Evolutionary conservation across 2,888 invertebrate species (phyloP), one percentile per base, ranked within the genome.

Genomic region (Poecilus cupreus): DNA sequence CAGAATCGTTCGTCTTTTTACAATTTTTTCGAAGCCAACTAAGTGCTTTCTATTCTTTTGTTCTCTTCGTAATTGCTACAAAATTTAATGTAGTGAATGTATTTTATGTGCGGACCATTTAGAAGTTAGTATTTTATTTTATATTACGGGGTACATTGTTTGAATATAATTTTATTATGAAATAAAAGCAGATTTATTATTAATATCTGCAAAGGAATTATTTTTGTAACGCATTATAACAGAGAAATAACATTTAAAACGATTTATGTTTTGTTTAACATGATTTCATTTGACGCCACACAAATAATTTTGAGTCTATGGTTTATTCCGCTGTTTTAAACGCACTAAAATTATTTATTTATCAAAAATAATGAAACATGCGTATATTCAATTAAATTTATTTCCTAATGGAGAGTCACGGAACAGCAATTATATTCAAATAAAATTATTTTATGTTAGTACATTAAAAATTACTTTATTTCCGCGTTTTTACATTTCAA

Each of bases 71-170:
- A 68, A 68, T 68, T 68, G 64, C 64, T 68, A 18, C 32, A 18
- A 37, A 68, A 68, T 68, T 32, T 37, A 68, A 68, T 68, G 64
- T 68, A 37, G 37, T 68, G 37, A 68, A 68, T 68, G 18, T 68
- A 32, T 68, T 68, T 60, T 24, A 60, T 24, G 60, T 6, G 32
- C 32, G 32, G 4, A 32, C 32, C 2, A 32, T 32, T 32, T 32
- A 32, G 32, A 43, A 13, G 4, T n/a, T 13, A 43, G 3, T n/a
- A 43, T 43, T 11, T 43, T 43, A 43, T 51, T 16, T 51, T 18
- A 51, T 51, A 18, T 51, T 0, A 18, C 51, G 5, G 1, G 18
- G 51, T 13, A 51, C 8, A 18, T 51, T 18, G 20, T 18, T 51
- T 51, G 51, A 51, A 51, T 51, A 32, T 51, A 51, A 51, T 51